Conservation (phyloP, 2,113 vertebrate genomes). For the Salminus brasiliensis region DNA sequence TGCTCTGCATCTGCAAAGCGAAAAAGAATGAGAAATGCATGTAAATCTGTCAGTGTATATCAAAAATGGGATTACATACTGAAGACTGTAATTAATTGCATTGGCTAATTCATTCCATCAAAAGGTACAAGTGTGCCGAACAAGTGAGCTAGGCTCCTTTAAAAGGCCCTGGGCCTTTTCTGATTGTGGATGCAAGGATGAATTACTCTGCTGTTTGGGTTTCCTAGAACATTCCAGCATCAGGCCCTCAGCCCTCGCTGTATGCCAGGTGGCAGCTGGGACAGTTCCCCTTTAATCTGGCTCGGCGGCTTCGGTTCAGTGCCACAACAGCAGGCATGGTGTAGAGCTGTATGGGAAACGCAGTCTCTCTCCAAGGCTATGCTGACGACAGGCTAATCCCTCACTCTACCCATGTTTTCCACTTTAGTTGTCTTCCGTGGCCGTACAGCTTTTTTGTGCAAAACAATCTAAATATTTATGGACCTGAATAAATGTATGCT, state of each 20-base stretch:
- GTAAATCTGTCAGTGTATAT: conserved; percentile 38
- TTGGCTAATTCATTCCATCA: conserved; percentile 29
- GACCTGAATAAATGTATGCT: no score
- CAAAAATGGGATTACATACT: conserved; percentile 39
- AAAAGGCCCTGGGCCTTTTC: conserved; percentile 61
- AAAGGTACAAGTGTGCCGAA: background rate
- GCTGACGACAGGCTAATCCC: background rate
- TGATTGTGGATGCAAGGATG: conserved; percentile 63
- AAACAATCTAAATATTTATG: no score
- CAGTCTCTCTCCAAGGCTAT: conserved; percentile 20
- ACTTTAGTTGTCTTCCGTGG: no score
- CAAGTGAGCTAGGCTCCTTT: conserved; percentile 7
- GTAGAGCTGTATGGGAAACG: conserved; percentile 39
- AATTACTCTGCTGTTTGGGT: conserved; percentile 75
- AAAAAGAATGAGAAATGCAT: conserved; percentile 23
- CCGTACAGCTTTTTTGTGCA: no score
- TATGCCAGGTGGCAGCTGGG: conserved; percentile 81
- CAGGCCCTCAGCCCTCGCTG: conserved; percentile 60
- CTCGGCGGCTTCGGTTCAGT: conserved; percentile 60
- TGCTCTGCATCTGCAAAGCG: conserved; percentile 6
- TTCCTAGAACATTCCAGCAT: conserved; percentile 62
- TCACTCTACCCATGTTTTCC: background rate
- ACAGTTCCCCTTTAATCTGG: conserved; percentile 71
- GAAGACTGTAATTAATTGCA: conserved; percentile 40
- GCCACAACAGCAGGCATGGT: conserved; percentile 58